phyloP scores from a whole-genome alignment of 1,140 invertebrate species.

The Papilio aristodemus region DNA sequence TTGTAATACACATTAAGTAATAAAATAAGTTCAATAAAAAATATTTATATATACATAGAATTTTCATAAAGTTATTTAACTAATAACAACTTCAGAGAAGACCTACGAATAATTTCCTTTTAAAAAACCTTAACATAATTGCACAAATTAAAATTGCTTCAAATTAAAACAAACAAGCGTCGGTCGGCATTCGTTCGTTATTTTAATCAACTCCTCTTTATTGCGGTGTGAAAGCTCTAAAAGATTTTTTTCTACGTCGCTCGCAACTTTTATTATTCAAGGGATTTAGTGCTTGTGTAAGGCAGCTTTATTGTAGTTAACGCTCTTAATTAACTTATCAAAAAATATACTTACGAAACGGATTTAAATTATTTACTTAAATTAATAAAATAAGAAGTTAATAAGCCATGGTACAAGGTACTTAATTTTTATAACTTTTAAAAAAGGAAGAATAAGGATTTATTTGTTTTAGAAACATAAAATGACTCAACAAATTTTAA shows the following conservation, averaged over 20 bases:
- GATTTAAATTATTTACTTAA: background rate
- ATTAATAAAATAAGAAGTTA: too few relatives aligned
- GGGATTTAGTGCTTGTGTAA: slow-evolving; percentile 14
- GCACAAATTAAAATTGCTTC: slow-evolving; percentile 8
- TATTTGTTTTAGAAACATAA: too few relatives aligned
- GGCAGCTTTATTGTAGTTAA: slow-evolving; percentile 11
- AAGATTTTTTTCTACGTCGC: background rate
- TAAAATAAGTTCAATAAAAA: too few relatives aligned
- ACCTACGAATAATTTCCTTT: too few relatives aligned
- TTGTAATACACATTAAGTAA: too few relatives aligned
- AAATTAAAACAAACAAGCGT: slow-evolving; percentile 16
- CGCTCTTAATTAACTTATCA: slow-evolving; percentile 17
- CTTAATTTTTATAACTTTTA: background rate
- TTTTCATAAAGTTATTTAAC: too few relatives aligned
- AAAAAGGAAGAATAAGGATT: too few relatives aligned
- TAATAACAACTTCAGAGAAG: too few relatives aligned
- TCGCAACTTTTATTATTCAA: background rate
- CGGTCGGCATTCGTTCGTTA: background rate
- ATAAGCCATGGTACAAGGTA: too few relatives aligned
- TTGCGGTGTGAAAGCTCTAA: slow-evolving; percentile 4
- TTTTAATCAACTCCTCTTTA: slow-evolving; percentile 25
- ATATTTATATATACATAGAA: too few relatives aligned
- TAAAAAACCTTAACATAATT: slow-evolving; percentile 10
- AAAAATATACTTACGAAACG: background rate
- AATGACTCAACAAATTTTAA: too few relatives aligned